Conservation (phyloP, 2,797 vertebrate genomes). For the Peromyscus aztecus region DNA sequence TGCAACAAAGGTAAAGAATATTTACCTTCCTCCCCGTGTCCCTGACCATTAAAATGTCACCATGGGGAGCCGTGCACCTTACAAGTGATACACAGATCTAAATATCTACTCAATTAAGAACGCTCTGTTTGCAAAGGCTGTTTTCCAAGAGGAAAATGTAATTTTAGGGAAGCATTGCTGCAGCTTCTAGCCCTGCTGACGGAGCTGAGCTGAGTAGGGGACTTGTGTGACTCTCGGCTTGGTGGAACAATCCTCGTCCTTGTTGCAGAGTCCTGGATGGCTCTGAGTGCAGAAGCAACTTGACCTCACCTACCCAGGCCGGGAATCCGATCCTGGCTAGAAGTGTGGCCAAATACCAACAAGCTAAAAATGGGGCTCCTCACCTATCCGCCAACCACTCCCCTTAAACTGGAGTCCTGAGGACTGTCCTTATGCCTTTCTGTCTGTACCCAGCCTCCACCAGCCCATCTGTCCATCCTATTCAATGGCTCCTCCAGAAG, state of each 20-base stretch:
- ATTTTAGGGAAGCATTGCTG: neutral
- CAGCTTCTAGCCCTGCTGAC: neutral
- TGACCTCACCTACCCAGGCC: neutral
- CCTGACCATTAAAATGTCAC: slow-evolving; percentile 79
- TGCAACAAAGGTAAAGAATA: slow-evolving; percentile 78
- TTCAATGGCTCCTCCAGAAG: neutral
- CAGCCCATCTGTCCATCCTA: neutral
- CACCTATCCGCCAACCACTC: neutral
- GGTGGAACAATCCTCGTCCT: neutral
- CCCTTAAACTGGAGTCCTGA: neutral
- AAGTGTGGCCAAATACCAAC: neutral
- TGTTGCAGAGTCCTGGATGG: neutral
- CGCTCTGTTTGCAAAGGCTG: slow-evolving; percentile 42
- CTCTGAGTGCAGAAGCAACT: neutral
- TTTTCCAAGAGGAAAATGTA: slow-evolving; percentile 43
- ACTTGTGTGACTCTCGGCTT: fast-evolving
- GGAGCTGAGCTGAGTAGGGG: neutral
- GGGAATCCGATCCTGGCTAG: neutral
- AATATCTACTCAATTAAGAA: slow-evolving; percentile 80
- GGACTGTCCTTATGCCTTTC: too few relatives aligned
- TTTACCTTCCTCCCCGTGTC: slow-evolving; percentile 78
- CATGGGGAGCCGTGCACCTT: slow-evolving; percentile 62
- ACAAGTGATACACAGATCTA: slow-evolving; percentile 77
- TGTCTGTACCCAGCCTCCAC: neutral
- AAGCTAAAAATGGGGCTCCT: neutral